A percentile compares a stretch with the other conserved stretches of the same genome.
phyloP scores from a whole-genome alignment of 1,140 invertebrate species.

The Sesamia nonagrioides region DNA sequence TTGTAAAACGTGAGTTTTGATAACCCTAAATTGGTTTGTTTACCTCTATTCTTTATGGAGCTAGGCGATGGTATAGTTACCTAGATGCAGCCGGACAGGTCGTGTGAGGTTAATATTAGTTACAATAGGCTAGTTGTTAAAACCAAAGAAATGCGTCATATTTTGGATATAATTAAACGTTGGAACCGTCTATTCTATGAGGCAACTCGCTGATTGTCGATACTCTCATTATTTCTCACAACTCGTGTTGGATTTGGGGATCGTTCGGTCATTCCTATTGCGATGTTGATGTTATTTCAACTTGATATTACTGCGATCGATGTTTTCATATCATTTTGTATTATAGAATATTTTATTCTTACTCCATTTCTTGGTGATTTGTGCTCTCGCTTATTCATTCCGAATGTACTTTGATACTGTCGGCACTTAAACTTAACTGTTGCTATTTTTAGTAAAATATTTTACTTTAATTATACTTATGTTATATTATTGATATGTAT shows the following conservation, averaged over 20 bases:
- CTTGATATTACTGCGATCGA: constrained; percentile 37
- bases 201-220: constrained; percentile 20
- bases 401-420: constrained; percentile 52
- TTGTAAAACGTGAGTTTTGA: no score
- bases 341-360: constrained; percentile 53
- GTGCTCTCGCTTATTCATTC: constrained; percentile 36
- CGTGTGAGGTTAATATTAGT: constrained; percentile 22
- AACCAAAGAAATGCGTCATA: constrained; percentile 61
- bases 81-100: neutral
- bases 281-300: constrained; percentile 37
- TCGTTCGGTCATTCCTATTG: neutral
- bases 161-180: constrained; percentile 53
- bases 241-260: neutral
- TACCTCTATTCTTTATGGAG: no score
- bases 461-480: constrained; percentile 60
- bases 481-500: constrained; percentile 58
- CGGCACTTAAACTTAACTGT: constrained; percentile 50
- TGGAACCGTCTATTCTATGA: constrained; percentile 49
- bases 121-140: constrained; percentile 50
- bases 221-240: constrained; percentile 21
- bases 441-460: constrained; percentile 60
- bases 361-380: constrained; percentile 68
- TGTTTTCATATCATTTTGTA: constrained; percentile 55
- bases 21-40: no score
- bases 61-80: no score